These are phyloP conservation scores for Castor canadensis DNA, from an alignment of 2,113 vertebrate genomes.

Conservation along the genomic window DNA sequence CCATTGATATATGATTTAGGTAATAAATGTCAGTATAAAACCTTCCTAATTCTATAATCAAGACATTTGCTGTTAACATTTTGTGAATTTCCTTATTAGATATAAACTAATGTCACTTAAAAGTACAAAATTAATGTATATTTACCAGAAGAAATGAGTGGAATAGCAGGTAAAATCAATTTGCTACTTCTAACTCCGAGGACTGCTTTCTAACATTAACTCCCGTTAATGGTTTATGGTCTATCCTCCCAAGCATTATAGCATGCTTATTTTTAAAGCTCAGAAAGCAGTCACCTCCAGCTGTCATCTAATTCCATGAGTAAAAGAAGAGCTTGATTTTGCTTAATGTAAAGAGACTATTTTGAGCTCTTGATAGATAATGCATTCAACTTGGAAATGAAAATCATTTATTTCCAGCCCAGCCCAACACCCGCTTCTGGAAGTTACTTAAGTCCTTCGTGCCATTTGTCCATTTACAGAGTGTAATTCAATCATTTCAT, in stretches of 20 bases:
- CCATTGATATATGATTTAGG: not conserved
- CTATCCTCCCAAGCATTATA: not conserved
- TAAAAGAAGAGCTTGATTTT: constrained; percentile 47
- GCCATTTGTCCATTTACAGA: constrained; percentile 43
- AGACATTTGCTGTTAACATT: not conserved
- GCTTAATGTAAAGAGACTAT: constrained; percentile 19
- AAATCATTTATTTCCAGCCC: constrained; percentile 61
- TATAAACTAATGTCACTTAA: constrained; percentile 11
- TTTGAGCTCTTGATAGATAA: constrained; percentile 15
- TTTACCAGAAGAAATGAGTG: constrained; percentile 3
- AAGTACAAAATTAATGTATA: not conserved
- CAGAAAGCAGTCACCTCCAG: not conserved
- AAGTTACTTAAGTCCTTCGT: constrained; percentile 32
- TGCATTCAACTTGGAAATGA: not conserved
- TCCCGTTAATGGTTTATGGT: not conserved
- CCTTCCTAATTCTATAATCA: not conserved
- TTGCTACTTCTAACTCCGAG: not conserved
- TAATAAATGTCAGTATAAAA: constrained; percentile 32
- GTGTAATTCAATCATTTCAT: constrained; percentile 55
- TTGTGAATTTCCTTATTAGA: constrained; percentile 41
- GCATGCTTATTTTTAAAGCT: constrained; percentile 43
- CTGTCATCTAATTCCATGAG: not conserved
- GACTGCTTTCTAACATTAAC: not conserved
- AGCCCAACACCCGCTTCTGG: constrained; percentile 49
- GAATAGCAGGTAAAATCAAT: not conserved